Percentiles rank a stretch among this genome's conserved stretches.
These are phyloP conservation scores for Lateolabrax maculatus DNA, from an alignment of 2,797 vertebrate genomes.

Conservation along the genomic window DNA sequence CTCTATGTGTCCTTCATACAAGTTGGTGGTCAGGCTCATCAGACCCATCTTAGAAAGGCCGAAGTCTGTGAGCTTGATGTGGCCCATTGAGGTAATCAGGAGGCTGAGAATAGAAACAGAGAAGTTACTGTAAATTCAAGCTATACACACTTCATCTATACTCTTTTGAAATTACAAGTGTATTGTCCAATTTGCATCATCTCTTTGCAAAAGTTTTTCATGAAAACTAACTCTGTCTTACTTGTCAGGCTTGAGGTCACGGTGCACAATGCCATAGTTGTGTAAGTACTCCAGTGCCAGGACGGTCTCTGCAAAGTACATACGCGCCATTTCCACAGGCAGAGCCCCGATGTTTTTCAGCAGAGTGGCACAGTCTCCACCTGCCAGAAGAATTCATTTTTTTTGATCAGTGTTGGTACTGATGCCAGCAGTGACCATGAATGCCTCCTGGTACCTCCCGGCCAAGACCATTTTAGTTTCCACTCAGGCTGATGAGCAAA, in stretches of 20 bases:
- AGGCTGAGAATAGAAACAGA: constrained; percentile 80
- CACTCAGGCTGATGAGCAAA: constrained; percentile 7
- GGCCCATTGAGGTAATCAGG: constrained; percentile 94
- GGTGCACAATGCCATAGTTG: constrained; percentile 94
- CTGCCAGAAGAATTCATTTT: constrained; percentile 66
- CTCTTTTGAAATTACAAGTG: neutral
- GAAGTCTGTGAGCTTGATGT: constrained; percentile 94
- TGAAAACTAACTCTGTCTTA: constrained; percentile 65
- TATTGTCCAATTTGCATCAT: neutral
- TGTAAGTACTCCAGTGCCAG: constrained; percentile 93
- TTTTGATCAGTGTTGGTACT: constrained; percentile 15
- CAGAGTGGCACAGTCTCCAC: constrained; percentile 93
- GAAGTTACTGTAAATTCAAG: neutral
- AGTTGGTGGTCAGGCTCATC: constrained; percentile 94
- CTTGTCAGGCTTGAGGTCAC: constrained; percentile 96
- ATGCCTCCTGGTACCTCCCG: constrained; percentile 20
- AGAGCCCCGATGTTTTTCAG: constrained; percentile 94
- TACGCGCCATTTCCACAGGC: constrained; percentile 92
- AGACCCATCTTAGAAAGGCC: constrained; percentile 95
- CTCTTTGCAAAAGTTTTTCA: neutral
- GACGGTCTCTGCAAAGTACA: constrained; percentile 94
- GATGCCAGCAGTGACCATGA: constrained; percentile 14
- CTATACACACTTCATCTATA: neutral
- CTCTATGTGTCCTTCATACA: constrained; percentile 95
- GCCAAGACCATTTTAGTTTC: constrained; percentile 9